These are phyloP conservation scores for Idaea aversata DNA, from an alignment of 2,888 invertebrate genomes.

Conservation along the genomic window DNA sequence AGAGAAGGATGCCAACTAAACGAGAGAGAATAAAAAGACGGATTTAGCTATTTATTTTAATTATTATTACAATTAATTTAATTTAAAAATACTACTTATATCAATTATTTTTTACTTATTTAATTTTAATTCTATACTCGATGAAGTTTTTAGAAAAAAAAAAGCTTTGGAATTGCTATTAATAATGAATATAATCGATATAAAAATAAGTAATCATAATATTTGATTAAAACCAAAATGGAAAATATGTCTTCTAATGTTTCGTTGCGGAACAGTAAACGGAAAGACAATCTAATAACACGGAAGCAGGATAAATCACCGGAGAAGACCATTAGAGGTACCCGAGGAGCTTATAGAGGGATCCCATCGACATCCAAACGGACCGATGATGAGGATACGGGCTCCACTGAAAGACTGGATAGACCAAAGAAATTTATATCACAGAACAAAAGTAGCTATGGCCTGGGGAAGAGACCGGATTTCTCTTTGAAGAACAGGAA, in stretches of 20 bases:
- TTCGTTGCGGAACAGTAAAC: slow-evolving; percentile 62
- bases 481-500: slow-evolving; percentile 74
- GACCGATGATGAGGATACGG: slow-evolving; percentile 64
- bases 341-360: slow-evolving; percentile 68
- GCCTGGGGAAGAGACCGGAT: slow-evolving; percentile 72
- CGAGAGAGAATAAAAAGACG: slow-evolving; percentile 79
- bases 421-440: slow-evolving; percentile 76
- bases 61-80: slow-evolving; percentile 59
- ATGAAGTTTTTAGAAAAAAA: slow-evolving; percentile 24
- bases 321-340: slow-evolving; percentile 74
- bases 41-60: slow-evolving; percentile 75
- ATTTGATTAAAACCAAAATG: slow-evolving; percentile 46
- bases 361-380: slow-evolving; percentile 69
- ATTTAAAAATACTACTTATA: slow-evolving; percentile 49
- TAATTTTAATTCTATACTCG: slow-evolving; percentile 34
- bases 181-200: slow-evolving; percentile 38
- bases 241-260: slow-evolving; percentile 75
- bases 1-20: slow-evolving; percentile 64
- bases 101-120: slow-evolving; percentile 37
- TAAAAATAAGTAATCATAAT: slow-evolving; percentile 26
- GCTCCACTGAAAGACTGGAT: slow-evolving; percentile 73
- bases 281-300: slow-evolving; percentile 75
- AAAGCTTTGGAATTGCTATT: slow-evolving; percentile 43
- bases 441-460: slow-evolving; percentile 69
- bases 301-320: slow-evolving; percentile 77